phyloP scores from a whole-genome alignment of 1,140 invertebrate genomes.

The Drosophila ficusphila region DNA sequence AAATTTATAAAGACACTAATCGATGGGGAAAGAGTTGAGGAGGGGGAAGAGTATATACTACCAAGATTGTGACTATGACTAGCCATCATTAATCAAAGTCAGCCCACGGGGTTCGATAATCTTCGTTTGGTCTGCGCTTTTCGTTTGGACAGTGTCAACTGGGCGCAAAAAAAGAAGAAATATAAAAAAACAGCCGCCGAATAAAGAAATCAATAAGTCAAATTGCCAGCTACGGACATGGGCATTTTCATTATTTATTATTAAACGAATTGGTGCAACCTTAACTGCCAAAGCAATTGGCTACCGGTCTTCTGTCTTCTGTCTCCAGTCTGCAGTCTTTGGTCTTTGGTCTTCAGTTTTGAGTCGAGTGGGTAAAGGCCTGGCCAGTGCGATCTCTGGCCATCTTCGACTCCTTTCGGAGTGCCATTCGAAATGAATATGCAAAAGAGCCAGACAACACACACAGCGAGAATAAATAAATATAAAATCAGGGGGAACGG shows the following conservation, averaged over 20 bases:
- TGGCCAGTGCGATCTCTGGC: background rate
- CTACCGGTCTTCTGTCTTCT: slow-evolving; percentile 69
- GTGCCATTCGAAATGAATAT: slow-evolving; percentile 69
- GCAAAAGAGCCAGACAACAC: slow-evolving; percentile 49
- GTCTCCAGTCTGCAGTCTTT: background rate
- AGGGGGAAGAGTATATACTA: too few species aligned
- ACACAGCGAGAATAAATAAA: slow-evolving; percentile 33
- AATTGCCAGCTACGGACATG: slow-evolving; percentile 44
- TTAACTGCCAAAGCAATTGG: slow-evolving; percentile 81
- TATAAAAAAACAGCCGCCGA: slow-evolving; percentile 12
- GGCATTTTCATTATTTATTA: slow-evolving; percentile 80
- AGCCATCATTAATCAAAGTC: slow-evolving; percentile 59
- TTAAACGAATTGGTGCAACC: slow-evolving; percentile 80
- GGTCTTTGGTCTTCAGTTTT: background rate
- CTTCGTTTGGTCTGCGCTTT: slow-evolving; percentile 3
- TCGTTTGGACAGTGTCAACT: slow-evolving; percentile 32
- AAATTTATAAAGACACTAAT: slow-evolving; percentile 48
- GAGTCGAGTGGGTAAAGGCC: too few species aligned
- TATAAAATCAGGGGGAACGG: slow-evolving; percentile 10
- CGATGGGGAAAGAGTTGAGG: slow-evolving; percentile 24
- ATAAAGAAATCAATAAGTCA: slow-evolving; percentile 76
- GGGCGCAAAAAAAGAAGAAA: background rate
- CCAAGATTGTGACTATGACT: too few species aligned
- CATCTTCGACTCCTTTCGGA: slow-evolving; percentile 26
- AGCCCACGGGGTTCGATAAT: slow-evolving; percentile 25